phyloP scores from a whole-genome alignment of 2,113 vertebrate species.

The Ciconia boyciana region DNA sequence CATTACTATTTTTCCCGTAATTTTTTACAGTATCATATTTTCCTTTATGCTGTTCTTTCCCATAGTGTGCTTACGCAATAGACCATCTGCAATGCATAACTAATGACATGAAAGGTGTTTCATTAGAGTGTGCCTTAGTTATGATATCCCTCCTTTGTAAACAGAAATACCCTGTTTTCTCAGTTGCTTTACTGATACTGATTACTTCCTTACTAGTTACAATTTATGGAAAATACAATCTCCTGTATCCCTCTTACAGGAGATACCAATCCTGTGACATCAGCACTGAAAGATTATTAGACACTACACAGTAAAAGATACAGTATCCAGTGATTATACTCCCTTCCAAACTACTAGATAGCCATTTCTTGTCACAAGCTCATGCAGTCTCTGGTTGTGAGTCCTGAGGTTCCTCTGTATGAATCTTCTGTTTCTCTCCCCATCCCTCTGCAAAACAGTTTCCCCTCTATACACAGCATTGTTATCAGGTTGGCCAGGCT shows the following conservation, averaged over 20 bases:
- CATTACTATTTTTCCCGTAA: background rate
- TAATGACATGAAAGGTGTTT: conserved; percentile 27
- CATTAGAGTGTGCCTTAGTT: background rate
- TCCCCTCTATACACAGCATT: background rate
- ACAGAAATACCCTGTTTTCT: background rate
- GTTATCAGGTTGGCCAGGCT: background rate
- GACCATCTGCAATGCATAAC: conserved; percentile 20
- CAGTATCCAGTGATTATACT: background rate
- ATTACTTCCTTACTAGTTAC: background rate
- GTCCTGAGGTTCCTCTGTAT: background rate
- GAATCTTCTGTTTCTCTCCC: background rate
- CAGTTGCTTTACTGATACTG: background rate
- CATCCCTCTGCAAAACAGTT: background rate
- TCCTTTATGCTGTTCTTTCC: conserved; percentile 5
- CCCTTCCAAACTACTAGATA: background rate
- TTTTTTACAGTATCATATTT: conserved; percentile 11
- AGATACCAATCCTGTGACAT: background rate
- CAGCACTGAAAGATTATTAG: background rate
- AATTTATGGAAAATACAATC: background rate
- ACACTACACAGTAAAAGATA: background rate
- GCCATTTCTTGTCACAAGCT: background rate
- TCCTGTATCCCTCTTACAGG: background rate
- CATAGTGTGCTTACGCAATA: background rate
- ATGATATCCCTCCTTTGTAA: background rate
- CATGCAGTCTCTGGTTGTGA: background rate